Evolutionary conservation across 1,140 invertebrate genomes (phyloP), one percentile per base, ranked within the genome.

Genomic region (Drosophila fuyamai): DNA sequence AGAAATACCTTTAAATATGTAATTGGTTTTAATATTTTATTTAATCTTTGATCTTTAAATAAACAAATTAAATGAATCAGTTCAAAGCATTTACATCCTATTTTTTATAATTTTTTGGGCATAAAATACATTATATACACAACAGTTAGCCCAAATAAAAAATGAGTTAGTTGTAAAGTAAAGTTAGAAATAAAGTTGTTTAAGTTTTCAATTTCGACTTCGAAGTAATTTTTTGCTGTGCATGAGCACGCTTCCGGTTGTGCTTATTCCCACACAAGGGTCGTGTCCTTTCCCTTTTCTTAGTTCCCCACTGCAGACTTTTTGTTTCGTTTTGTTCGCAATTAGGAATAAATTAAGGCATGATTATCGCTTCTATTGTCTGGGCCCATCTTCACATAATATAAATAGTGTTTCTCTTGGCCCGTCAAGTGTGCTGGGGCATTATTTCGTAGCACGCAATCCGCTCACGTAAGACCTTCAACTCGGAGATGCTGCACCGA

Each of bases 401-500:
- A 55, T 41, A 54, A 18, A 61, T 44, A 48, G 41, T 60, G 35
- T 38, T 57, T 67, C 36, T 73, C 54, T 76, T 55, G 70, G 73
- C 23, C 14, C 36, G 68, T 65, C 81, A 58, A 71, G 76, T 70
- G 66, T 73, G 38, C 50, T 56, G 60, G 29, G 29, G 43, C 41
- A 35, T 58, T 38, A 59, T 44, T 76, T 76, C 40, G 16, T 57
- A 68, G 73, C 73, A 77, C 75, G 76, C 75, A 63, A 70, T 56
- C 50, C 63, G 83, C 84, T 86, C 83, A 86, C 83, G 84, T 86
- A 86, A 86, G 83, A 86, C 83, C 83, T 86, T 86, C 83, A 38
- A n/a, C 47, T 65, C 29, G 41, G 18, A 53, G 72, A 76, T 67
- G 73, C 60, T 76, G 73, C 72, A 66, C 62, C 46, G 44, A 51